Conservation (phyloP, 2,888 invertebrate genomes). For the Ashinkailepas kermadecensis region DNA sequence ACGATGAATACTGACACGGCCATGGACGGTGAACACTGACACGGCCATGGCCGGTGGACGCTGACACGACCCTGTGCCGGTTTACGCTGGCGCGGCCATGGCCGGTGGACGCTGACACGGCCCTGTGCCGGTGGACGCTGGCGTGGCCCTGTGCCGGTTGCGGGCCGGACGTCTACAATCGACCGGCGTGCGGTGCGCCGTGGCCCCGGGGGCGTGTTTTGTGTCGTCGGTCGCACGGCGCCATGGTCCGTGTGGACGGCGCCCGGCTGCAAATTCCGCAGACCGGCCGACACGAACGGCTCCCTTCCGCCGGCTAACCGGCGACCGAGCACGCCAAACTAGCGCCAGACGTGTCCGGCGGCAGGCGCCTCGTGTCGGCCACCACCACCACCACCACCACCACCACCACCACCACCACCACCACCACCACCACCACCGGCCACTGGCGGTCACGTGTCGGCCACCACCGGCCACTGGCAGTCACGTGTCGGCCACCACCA, state of each 20-base stretch:
- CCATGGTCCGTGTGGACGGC: background rate
- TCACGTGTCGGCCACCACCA: too few species aligned
- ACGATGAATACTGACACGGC: too few species aligned
- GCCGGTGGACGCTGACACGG: background rate
- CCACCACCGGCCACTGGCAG: too few species aligned
- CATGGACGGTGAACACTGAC: background rate
- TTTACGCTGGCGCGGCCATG: background rate
- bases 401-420: too few species aligned
- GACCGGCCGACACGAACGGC: background rate
- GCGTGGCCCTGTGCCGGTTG: background rate
- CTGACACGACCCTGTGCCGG: background rate
- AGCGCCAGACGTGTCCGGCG: background rate
- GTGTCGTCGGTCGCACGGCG: background rate
- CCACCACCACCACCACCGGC: too few species aligned
- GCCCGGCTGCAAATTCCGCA: background rate
- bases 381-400: too few species aligned
- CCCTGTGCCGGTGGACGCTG: background rate
- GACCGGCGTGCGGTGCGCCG: background rate
- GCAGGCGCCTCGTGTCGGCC: too few species aligned
- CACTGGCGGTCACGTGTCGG: too few species aligned
- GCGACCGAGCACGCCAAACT: slow-evolving; percentile 1
- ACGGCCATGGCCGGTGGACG: background rate
- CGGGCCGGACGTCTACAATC: background rate
- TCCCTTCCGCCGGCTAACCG: background rate
- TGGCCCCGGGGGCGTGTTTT: background rate